These are phyloP conservation scores for Samia ricini DNA, from an alignment of 1,140 invertebrate genomes.

Conservation along the genomic window DNA sequence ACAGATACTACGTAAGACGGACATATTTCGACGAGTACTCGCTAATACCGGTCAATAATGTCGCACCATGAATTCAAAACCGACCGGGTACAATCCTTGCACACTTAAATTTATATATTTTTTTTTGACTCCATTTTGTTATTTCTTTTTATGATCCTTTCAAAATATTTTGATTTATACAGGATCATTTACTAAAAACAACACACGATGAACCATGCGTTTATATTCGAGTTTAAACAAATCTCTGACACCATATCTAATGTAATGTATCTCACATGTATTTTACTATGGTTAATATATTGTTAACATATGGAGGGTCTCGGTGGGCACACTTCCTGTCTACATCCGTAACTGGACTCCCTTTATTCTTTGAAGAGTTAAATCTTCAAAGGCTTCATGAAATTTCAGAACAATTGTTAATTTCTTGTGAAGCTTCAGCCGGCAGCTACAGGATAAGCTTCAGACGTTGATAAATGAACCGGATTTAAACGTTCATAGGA, in stretches of 20 bases:
- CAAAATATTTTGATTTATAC: no score
- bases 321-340: neutral
- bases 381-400: slow-evolving; percentile 7
- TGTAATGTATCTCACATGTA: no score
- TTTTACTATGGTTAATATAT: neutral
- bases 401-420: slow-evolving; percentile 9
- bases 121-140: neutral
- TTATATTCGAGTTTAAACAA: no score
- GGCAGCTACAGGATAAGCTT: neutral
- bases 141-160: no score
- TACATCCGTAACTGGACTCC: neutral
- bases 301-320: neutral
- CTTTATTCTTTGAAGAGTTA: neutral
- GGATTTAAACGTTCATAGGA: neutral
- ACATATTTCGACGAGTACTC: no score
- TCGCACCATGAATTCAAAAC: slow-evolving; percentile 4
- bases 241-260: no score
- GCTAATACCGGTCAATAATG: neutral
- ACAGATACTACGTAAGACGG: no score
- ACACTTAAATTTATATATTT: neutral
- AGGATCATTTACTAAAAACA: no score
- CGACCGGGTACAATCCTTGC: neutral
- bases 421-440: neutral
- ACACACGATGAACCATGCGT: no score
- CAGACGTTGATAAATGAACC: neutral